Percentiles rank a stretch among this genome's conserved stretches.
phyloP scores from a whole-genome alignment of 2,113 vertebrate genomes.

The Otocyon megalotis region DNA sequence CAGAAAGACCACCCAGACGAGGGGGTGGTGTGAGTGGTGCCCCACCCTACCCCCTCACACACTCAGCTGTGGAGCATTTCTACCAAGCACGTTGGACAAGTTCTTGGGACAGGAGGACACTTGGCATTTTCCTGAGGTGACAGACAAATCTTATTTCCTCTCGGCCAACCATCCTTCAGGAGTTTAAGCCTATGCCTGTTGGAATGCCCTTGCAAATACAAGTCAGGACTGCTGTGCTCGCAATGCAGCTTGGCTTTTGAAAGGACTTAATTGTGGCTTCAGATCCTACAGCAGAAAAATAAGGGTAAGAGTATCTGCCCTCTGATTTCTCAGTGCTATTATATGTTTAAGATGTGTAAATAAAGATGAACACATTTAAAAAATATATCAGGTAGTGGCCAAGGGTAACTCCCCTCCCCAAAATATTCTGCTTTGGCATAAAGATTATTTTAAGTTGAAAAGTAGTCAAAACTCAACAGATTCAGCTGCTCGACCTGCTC shows the following conservation, averaged over 20 bases:
- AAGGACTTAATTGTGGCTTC: background rate
- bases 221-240: background rate
- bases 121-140: background rate
- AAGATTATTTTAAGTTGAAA: background rate
- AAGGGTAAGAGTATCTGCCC: background rate
- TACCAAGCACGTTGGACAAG: background rate
- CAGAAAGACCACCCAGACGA: conserved; percentile 58
- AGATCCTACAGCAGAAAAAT: background rate
- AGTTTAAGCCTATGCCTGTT: background rate
- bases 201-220: background rate
- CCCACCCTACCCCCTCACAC: rapidly evolving
- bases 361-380: background rate
- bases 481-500: background rate
- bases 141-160: background rate
- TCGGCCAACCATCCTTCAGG: background rate
- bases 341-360: background rate
- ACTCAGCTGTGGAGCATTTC: background rate
- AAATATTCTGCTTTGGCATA: background rate
- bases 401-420: background rate
- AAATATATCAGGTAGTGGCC: background rate
- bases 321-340: background rate
- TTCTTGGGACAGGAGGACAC: background rate
- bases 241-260: background rate
- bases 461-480: background rate
- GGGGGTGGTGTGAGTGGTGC: background rate